Conservation (phyloP, 2,113 vertebrate species). For the Ammospiza nelsoni region DNA sequence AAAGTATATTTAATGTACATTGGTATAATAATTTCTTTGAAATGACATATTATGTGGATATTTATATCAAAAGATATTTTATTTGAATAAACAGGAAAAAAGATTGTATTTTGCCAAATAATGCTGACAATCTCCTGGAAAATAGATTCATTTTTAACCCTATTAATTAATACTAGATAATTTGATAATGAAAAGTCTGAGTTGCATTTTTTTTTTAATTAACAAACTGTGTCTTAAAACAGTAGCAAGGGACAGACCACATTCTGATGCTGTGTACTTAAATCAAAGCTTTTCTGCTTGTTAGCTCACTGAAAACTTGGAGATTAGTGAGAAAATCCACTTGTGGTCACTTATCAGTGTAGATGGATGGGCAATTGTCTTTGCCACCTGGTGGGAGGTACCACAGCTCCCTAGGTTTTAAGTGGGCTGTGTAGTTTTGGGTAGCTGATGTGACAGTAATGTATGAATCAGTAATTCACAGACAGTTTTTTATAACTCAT, state of each 20-base stretch:
- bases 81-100: slow-evolving; percentile 1
- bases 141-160: not conserved
- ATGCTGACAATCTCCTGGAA: not conserved
- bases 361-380: not conserved
- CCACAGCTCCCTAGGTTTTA: not conserved
- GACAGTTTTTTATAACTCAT: not conserved
- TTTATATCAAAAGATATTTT: not conserved
- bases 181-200: not conserved
- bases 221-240: not conserved
- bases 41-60: not conserved
- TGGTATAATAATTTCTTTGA: not conserved
- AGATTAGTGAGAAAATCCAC: not conserved
- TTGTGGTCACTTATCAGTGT: not conserved
- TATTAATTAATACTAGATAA: not conserved
- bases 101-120: slow-evolving; percentile 4
- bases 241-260: not conserved
- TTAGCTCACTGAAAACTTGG: not conserved
- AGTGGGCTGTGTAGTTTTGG: not conserved
- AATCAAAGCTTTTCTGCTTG: not conserved
- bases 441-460: not conserved
- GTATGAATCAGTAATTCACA: not conserved
- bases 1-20: not conserved
- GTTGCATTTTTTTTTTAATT: not conserved
- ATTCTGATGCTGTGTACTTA: not conserved
- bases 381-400: not conserved